Base-by-base conservation (phyloP, 2,797 vertebrate genomes). In the Sparidentex hasta region DNA sequence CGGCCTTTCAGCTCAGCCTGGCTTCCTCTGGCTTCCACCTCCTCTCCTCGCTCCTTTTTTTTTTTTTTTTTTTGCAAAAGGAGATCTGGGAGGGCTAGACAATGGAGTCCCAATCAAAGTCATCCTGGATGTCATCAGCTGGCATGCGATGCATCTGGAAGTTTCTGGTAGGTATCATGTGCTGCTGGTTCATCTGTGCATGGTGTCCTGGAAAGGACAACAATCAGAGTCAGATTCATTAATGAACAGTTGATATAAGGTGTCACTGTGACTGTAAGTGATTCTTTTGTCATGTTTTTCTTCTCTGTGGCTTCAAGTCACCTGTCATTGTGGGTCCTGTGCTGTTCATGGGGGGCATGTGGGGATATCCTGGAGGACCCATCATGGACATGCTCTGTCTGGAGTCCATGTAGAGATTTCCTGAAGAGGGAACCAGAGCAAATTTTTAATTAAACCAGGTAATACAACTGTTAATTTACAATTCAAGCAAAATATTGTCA, bases 31-130 rank as follows among this genome's bases (percentile, higher is more conserved):
- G 71, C 70, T 86, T 88, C 89, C 85, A 81, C 80, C 87, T 90
- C 88, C 90, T 89, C 85, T 88, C 85, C 89, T 86, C 75, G 46
- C 81, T 83, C 82, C 76, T 86, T 76, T 78, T 80, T 70, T 70
- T 44, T 3, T 81, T 71, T 76, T 80, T 70, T 44, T 33, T 81
- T 71, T 76, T 33, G 76, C 69, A 27, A 65, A 80, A 76, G 77
- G 78, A 72, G 68, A 66, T 78, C 59, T 67, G 18, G 62, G 33
- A 33, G 54, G 81, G 90, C 94, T 97, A 97, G 91, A 98, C 97
- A 84, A 98, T 98, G 88, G 97, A 98, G 96, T 97, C 97, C 97
- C 97, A 98, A 90, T 98, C 97, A 87, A 97, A 98, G 80, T 98
- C 97, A 58, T 97, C 97, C 93, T 97, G 96, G 94, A 97, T 97